Conservation (phyloP, 2,888 invertebrate genomes). For the Cosmia pyralina region DNA sequence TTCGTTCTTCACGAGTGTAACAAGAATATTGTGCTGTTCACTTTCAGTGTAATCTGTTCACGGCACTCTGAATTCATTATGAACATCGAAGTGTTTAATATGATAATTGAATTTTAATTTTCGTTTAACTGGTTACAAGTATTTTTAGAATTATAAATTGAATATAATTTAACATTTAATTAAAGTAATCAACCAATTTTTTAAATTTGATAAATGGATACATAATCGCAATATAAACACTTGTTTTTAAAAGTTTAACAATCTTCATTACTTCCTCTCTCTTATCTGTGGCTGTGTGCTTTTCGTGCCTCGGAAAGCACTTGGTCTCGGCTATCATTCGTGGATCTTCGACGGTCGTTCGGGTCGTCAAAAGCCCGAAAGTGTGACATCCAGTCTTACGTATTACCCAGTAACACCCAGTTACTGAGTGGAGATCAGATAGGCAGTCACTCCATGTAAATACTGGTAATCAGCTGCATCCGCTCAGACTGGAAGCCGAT, state of each 20-base stretch:
- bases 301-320: no score
- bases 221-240: not conserved
- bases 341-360: no score
- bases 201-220: not conserved
- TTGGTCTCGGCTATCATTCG: no score
- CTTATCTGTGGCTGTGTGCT: no score
- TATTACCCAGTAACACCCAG: no score
- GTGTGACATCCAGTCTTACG: no score
- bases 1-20: not conserved
- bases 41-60: constrained; percentile 9
- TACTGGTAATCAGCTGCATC: no score
- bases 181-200: not conserved
- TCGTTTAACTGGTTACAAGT: not conserved
- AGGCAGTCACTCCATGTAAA: no score
- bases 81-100: not conserved
- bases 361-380: no score
- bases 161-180: not conserved
- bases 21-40: constrained; percentile 9
- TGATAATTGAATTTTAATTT: constrained; percentile 1
- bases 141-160: not conserved
- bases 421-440: no score
- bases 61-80: no score
- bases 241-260: not conserved
- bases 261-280: not conserved
- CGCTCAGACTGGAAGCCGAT: no score